Percentiles rank a stretch among this genome's conserved stretches.
Conservation (phyloP, 2,113 vertebrate species). For the Psophia crepitans region DNA sequence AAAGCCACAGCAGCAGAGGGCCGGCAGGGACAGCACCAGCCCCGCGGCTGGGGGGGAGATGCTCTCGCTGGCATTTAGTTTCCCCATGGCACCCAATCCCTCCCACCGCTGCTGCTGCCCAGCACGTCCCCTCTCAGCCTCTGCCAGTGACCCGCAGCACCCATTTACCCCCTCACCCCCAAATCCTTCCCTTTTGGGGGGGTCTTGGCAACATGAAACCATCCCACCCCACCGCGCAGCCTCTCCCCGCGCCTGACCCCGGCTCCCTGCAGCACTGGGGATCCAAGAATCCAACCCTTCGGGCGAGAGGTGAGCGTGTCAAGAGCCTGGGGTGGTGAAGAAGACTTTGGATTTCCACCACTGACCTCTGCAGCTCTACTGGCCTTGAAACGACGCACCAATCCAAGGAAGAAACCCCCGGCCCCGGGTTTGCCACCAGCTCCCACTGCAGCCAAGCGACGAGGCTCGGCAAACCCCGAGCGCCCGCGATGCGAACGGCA, state of each 20-base stretch:
- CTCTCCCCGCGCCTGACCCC: neutral
- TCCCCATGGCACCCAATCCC: neutral
- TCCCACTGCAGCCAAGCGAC: neutral
- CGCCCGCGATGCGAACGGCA: accelerated
- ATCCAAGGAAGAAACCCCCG: neutral
- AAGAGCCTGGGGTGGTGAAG: neutral
- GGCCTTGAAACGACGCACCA: accelerated
- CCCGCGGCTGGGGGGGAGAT: neutral
- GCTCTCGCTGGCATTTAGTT: neutral
- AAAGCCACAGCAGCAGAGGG: neutral
- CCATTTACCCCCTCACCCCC: neutral
- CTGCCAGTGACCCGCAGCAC: neutral
- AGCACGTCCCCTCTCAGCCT: accelerated
- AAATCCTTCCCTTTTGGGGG: accelerated
- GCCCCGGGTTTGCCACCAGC: neutral
- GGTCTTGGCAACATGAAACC: neutral
- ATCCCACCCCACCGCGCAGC: neutral
- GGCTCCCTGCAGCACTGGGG: neutral
- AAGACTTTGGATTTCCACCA: neutral
- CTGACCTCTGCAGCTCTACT: neutral
- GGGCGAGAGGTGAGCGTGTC: accelerated
- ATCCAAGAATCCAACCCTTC: neutral
- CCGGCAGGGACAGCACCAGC: neutral
- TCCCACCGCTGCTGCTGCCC: neutral
- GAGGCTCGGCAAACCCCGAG: neutral